phyloP scores from a whole-genome alignment of 2,113 vertebrate genomes.

The Acrocephalus kingi region DNA sequence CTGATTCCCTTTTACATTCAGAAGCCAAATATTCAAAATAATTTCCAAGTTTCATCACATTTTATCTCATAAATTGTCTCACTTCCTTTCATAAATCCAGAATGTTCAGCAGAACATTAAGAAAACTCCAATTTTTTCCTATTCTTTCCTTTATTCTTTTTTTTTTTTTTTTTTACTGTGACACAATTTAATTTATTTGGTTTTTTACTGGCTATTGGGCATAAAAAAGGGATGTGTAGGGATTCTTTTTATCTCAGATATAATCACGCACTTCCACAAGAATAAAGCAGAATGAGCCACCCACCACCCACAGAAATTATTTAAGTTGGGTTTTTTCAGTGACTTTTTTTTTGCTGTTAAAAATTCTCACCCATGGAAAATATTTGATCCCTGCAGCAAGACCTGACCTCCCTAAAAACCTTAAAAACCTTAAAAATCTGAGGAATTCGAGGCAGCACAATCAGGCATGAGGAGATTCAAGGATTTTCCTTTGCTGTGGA shows the following conservation, averaged over 20 bases:
- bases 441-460: not conserved
- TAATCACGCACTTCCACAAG: not conserved
- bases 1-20: not conserved
- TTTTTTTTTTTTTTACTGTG: not conserved
- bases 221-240: not conserved
- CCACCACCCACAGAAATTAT: not conserved
- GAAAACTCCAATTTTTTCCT: not conserved
- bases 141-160: rapidly evolving
- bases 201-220: not conserved
- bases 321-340: not conserved
- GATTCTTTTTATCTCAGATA: not conserved
- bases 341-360: not conserved
- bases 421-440: not conserved
- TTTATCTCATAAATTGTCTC: not conserved
- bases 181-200: not conserved
- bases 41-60: not conserved
- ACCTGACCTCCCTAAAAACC: not conserved
- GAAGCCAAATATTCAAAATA: not conserved
- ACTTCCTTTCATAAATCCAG: not conserved
- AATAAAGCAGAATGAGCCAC: not conserved
- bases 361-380: not conserved
- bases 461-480: not conserved
- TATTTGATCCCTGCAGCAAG: not conserved
- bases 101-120: not conserved
- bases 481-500: not conserved